phyloP scores from a whole-genome alignment of 2,797 vertebrate genomes.

The Taeniopygia guttata region DNA sequence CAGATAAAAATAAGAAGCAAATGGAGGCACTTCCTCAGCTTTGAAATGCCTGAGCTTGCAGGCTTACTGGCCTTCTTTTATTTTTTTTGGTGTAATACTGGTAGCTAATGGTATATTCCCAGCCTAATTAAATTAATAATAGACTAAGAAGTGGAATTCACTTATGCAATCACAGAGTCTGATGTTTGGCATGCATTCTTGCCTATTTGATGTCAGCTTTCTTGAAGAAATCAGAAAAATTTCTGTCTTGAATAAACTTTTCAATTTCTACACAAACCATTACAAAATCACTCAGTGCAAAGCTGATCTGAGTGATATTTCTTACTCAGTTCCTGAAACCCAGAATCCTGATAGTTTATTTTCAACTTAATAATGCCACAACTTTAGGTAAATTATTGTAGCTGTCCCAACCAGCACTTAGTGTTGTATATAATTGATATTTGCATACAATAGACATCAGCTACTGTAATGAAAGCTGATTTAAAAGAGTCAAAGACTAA shows the following conservation, averaged over 20 bases:
- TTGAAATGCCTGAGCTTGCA: neutral
- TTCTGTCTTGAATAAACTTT: neutral
- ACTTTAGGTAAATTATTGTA: neutral
- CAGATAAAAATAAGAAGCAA: neutral
- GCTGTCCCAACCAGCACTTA: neutral
- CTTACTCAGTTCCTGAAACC: neutral
- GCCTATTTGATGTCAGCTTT: neutral
- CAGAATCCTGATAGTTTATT: neutral
- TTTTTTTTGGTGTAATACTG: neutral
- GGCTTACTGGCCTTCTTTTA: neutral
- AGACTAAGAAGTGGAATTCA: neutral
- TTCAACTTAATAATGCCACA: neutral
- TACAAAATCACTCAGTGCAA: neutral
- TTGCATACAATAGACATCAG: neutral
- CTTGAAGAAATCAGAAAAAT: neutral
- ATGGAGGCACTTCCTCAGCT: neutral
- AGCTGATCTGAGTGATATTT: neutral
- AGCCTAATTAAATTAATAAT: neutral
- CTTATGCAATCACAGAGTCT: neutral
- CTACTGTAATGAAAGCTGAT: neutral
- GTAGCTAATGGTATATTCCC: neutral
- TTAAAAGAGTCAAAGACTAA: neutral
- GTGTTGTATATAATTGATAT: neutral
- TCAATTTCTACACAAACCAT: neutral
- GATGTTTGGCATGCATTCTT: neutral